A percentile compares a stretch with the other conserved stretches of the same genome.
These are phyloP conservation scores for Eupeodes luniger DNA, from an alignment of 2,888 invertebrate genomes.

Conservation along the genomic window DNA sequence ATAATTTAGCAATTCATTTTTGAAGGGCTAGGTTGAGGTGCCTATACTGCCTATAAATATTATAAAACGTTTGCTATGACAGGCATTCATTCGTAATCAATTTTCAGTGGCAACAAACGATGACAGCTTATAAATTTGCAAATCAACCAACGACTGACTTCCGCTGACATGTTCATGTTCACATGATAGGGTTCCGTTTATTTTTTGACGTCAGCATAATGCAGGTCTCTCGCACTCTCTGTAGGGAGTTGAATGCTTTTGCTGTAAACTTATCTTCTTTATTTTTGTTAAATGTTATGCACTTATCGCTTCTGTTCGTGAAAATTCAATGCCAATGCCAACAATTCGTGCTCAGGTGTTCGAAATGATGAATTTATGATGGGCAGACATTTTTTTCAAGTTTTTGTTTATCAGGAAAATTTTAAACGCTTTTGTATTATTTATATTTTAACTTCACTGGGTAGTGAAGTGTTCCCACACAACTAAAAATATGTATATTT, in stretches of 20 bases:
- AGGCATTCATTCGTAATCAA: conserved; percentile 68
- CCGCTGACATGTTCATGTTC: conserved; percentile 54
- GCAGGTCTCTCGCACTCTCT: neutral
- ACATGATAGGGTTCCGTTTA: conserved; percentile 39
- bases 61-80: conserved; percentile 15
- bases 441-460: conserved; percentile 25
- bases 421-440: conserved; percentile 46
- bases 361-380: conserved; percentile 73
- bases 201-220: neutral
- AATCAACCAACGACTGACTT: conserved; percentile 71
- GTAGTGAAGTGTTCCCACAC: neutral
- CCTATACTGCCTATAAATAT: neutral
- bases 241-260: neutral
- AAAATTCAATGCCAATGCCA: conserved; percentile 68
- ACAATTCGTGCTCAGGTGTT: conserved; percentile 71
- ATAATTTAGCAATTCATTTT: conserved; percentile 50
- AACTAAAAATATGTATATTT: no score
- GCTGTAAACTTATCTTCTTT: conserved; percentile 36
- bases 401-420: conserved; percentile 48
- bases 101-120: conserved; percentile 67
- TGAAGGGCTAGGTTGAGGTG: conserved; percentile 9
- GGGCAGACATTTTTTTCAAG: conserved; percentile 22
- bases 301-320: conserved; percentile 28
- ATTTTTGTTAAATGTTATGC: conserved; percentile 18
- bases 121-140: conserved; percentile 72